These are phyloP conservation scores for Leptinotarsa peninsularis DNA, from an alignment of 2,888 invertebrate genomes.

Conservation along the genomic window DNA sequence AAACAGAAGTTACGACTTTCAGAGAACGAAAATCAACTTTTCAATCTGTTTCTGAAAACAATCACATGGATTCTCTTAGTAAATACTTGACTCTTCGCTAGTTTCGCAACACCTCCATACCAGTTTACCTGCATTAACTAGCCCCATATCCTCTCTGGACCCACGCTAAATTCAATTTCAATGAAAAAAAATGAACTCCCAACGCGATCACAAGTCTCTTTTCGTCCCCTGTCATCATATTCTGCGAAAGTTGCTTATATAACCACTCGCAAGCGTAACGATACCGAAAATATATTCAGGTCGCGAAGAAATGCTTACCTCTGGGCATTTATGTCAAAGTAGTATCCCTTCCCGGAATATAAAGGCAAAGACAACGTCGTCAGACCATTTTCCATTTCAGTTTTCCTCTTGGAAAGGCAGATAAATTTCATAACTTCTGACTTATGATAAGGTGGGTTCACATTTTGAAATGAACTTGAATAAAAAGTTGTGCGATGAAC, in stretches of 20 bases:
- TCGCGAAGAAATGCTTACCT: constrained; percentile 25
- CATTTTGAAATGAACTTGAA: background rate
- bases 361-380: constrained; percentile 15
- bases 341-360: background rate
- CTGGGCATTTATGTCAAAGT: constrained; percentile 24
- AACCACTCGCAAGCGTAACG: background rate
- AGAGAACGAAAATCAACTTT: no score
- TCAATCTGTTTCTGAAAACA: no score
- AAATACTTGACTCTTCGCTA: no score
- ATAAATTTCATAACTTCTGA: background rate
- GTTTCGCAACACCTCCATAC: no score
- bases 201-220: background rate
- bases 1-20: no score
- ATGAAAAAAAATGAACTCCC: background rate
- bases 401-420: background rate
- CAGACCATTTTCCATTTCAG: background rate
- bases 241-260: background rate
- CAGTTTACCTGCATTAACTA: no score
- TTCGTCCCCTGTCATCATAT: background rate
- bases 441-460: background rate
- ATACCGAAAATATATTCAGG: constrained; percentile 14
- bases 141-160: no score
- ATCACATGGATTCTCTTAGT: no score
- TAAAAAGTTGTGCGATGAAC: no score
- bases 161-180: no score